These are phyloP conservation scores for Anthonomus grandis DNA, from an alignment of 1,140 invertebrate genomes.

Conservation along the genomic window DNA sequence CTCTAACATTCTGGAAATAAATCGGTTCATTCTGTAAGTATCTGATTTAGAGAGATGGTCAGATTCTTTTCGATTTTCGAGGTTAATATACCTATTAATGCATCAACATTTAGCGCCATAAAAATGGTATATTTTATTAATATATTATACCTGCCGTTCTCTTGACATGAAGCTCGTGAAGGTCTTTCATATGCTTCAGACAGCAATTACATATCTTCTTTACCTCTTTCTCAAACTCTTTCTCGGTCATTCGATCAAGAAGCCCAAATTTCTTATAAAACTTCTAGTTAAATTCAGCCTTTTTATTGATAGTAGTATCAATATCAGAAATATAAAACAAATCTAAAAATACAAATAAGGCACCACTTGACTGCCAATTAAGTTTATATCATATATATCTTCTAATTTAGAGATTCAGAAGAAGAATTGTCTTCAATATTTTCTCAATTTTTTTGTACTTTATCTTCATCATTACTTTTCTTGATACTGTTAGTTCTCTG, in stretches of 20 bases:
- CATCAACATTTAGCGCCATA: neutral
- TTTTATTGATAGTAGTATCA: slow-evolving; percentile 4
- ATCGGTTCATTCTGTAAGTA: no score
- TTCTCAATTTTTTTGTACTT: no score
- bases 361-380: neutral
- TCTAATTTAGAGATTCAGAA: no score
- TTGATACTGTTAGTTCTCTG: no score
- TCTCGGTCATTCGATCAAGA: neutral
- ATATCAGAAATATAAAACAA: slow-evolving; percentile 21
- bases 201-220: slow-evolving; percentile 28
- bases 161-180: slow-evolving; percentile 27
- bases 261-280: slow-evolving; percentile 13
- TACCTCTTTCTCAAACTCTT: slow-evolving; percentile 20
- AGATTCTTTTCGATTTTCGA: no score
- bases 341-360: slow-evolving; percentile 6
- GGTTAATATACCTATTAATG: neutral
- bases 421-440: no score
- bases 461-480: no score
- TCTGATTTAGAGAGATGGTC: no score
- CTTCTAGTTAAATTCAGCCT: neutral
- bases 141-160: slow-evolving; percentile 21
- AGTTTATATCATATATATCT: neutral
- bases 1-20: no score
- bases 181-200: slow-evolving; percentile 28
- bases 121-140: neutral